These are phyloP conservation scores for Lasius platythorax DNA, from an alignment of 2,888 invertebrate species.

Conservation along the genomic window DNA sequence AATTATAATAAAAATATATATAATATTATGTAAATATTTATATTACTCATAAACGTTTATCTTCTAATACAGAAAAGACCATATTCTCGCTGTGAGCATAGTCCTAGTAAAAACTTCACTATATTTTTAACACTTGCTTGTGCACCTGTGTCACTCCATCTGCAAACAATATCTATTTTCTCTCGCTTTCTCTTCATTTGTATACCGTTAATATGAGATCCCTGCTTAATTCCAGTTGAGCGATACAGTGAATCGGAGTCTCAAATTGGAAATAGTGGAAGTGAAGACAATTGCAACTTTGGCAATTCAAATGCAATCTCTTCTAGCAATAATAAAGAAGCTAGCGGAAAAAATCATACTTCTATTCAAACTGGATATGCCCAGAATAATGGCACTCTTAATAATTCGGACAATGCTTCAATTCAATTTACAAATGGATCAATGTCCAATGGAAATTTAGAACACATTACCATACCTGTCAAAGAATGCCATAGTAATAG, in stretches of 20 bases:
- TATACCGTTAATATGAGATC: constrained; percentile 75
- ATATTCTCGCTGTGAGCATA: neutral
- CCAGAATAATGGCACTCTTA: constrained; percentile 83
- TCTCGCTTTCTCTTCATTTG: constrained; percentile 37
- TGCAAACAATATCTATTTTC: constrained; percentile 16
- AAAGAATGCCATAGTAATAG: constrained; percentile 84
- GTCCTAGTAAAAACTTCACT: neutral
- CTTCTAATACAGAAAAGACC: neutral
- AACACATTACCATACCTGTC: constrained; percentile 89
- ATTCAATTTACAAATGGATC: constrained; percentile 83
- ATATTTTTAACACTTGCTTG: neutral
- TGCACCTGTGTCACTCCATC: neutral
- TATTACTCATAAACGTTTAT: constrained; percentile 11
- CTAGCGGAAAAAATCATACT: constrained; percentile 84
- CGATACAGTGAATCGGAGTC: constrained; percentile 96
- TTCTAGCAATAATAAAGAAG: constrained; percentile 82
- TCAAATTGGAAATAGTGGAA: constrained; percentile 89
- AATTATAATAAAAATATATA: neutral
- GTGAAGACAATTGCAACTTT: constrained; percentile 86
- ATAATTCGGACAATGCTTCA: constrained; percentile 78
- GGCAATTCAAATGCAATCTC: constrained; percentile 81
- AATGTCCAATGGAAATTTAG: constrained; percentile 87
- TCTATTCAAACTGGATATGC: constrained; percentile 80
- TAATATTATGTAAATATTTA: neutral
- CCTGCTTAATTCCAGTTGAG: constrained; percentile 88